Evolutionary conservation across 2,797 vertebrate genomes (phyloP), one percentile per base, ranked within the genome.

Genomic region (Danio jaintianensis): DNA sequence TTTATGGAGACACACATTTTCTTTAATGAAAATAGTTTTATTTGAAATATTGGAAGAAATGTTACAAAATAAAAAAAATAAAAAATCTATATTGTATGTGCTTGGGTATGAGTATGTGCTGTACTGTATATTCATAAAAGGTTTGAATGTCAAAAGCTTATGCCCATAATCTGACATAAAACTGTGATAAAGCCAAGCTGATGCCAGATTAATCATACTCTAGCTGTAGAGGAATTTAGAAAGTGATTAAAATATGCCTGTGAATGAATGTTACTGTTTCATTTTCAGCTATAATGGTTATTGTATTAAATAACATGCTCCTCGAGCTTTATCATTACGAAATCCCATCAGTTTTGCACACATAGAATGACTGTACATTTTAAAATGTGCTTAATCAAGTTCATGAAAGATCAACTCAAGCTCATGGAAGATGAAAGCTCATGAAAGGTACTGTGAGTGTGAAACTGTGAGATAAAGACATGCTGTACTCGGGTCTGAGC

Each of bases 401-500:
- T n/a, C n/a, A n/a, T n/a, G n/a, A n/a, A n/a, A n/a, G 16, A 5
- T 68, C 13, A 16, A 68, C 45, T 8, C 45, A 43, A 22, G 42
- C 40, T 45, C 16, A 22, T 3, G 29, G 29, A 29, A 29, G 29
- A 29, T 29, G 29, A 29, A 29, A 29, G 29, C 3, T 29, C 29
- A 29, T 29, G 29, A 29, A 29, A 29, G 29, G 3, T 29, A 29
- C 29, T 29, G 29, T 52, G 38, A 61, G 62, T 56, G 43, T 7
- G 43, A 66, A 50, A 50, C 8, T 53, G 18, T 50, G 22, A 47
- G 38, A 74, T 50, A 59, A 69, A 75, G 52, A 66, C 63, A 68
- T 42, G 29, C 10, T 36, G 52, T 67, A 16, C 2, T 15, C 12
- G 0, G 52, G 38, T 68, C 43, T 48, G 43, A 12, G 42, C 53